Evolutionary conservation across 2,797 vertebrate genomes (phyloP), one percentile per base, ranked within the genome.

Genomic region (Balearica regulorum): DNA sequence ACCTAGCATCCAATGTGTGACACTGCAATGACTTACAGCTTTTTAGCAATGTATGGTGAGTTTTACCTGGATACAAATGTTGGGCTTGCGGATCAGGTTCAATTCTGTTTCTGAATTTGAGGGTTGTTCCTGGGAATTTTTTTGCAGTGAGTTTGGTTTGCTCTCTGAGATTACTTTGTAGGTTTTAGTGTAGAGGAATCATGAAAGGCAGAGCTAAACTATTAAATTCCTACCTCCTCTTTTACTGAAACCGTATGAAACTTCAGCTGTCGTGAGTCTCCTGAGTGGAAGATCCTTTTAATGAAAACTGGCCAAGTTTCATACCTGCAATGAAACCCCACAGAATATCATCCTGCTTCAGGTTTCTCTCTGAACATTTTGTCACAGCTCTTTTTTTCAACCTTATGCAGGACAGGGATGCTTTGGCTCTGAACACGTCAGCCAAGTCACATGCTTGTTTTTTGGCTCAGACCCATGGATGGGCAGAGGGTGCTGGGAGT

Each of bases 1-100:
- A 35, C 61, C 39, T 57, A 19, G 29, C 28, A 41, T 81, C n/a
- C 49, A 60, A 2, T 0, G 0, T 26, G 20, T 41, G 64, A 73
- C 37, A 68, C 51, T 29, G 55, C n/a, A 70, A 22, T 73, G 48
- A 55, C n/a, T 31, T 6, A 39, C 5, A 39, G 15, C 26, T 82
- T 35, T 87, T 66, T 17, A 72, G 48, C 43, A 11, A 7, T 4
- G 44, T n/a, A 41, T 35, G 25, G 17, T 5, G 6, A 33, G 22
- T 85, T 91, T 83, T 31, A 31, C 33, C 29, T 65, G 62, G n/a
- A 12, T 82, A 29, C 21, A 21, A 44, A 33, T 5, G 6, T 25
- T 71, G 22, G 48, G 21, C 10, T 86, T 41, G 49, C 1, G 1
- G n/a, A 25, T 53, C 0, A 1, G 21, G 10, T 25, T 82, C 39